Base-by-base conservation (phyloP, 2,888 invertebrate species). In the Chrysina gloriosa region DNA sequence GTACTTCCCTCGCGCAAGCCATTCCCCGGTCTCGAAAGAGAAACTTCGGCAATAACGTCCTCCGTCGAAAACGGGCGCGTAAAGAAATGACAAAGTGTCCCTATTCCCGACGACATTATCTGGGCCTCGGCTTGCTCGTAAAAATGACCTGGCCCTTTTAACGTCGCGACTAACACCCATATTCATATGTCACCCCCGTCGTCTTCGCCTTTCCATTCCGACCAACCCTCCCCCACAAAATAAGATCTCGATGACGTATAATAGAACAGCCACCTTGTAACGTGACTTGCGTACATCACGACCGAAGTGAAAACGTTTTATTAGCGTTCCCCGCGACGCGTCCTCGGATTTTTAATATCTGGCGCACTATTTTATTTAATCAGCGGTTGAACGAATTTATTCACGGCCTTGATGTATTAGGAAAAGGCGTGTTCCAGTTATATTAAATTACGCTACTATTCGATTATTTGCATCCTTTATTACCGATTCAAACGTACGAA, bases 171-270 rank as follows among this genome's bases (percentile, higher is more conserved):
- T 75, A 75, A 75, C 75, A 72, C 76, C 75, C 77, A 77, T 78
- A 77, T 77, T 76, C 76, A 77, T 77, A 78, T 77, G 77, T 78
- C 78, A 78, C 74, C 73, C 58, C 71, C 71, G 19, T 23, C 50
- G 25, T 29, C 19, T 52, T 19, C 52, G 25, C 16, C 31, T 36
- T 45, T 23, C 21, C 39, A 11, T 11, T n/a, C 16, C 47, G 11
- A 16, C 47, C 2, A 73, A 71, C 72, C 67, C 69, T 68, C 68
- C 67, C 70, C 69, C 71, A 69, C 73, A 71, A 72, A 74, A 75
- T 76, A 77, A 76, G 76, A 71, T 75, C 72, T 73, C 73, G 77
- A 78, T 77, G 78, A 78, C 78, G 77, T 78, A 77, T 77, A 74
- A 75, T 75, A 68, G 74, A 72, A 73, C 75, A 73, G 72, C 73